Evolutionary conservation across 53 echinoderm and acorn worm genomes (phyloP).

Genomic region (Astropecten irregularis): DNA sequence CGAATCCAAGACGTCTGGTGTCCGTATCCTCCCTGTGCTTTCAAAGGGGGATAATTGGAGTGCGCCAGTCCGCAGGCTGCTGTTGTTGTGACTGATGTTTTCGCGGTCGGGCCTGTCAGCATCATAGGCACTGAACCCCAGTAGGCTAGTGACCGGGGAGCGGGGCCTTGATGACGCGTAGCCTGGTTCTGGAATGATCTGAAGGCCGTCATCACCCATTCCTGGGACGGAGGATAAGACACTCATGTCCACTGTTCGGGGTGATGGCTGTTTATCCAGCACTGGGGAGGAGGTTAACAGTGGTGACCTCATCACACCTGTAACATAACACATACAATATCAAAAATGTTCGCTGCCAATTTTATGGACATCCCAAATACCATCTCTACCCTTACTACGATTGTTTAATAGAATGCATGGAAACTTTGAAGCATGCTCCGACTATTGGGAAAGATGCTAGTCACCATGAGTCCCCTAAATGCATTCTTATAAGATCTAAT

Average conservation of each 20-base stretch:
- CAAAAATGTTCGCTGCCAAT: too few species aligned
- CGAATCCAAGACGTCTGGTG: constrained; percentile 3
- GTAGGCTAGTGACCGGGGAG: constrained; percentile 70
- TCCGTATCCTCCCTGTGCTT: background rate
- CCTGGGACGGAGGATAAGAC: constrained; percentile 18
- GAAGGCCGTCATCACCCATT: background rate
- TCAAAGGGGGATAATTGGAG: background rate
- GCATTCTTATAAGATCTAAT: too few species aligned
- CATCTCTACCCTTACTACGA: too few species aligned
- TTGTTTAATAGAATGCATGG: too few species aligned
- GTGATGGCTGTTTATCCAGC: background rate
- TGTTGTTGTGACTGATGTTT: constrained; percentile 5
- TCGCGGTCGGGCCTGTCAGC: background rate
- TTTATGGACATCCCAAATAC: too few species aligned
- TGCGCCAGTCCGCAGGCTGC: background rate
- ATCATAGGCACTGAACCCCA: constrained; percentile 4
- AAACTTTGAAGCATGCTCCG: too few species aligned
- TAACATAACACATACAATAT: too few species aligned
- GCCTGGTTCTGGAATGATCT: constrained; percentile 34
- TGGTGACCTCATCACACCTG: constrained; percentile 40
- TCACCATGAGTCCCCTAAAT: too few species aligned
- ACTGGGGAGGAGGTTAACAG: constrained; percentile 69
- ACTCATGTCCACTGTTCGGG: background rate
- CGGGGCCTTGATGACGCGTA: constrained; percentile 28
- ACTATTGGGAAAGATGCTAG: too few species aligned